phyloP scores from a whole-genome alignment of 2,888 invertebrate genomes.

The Coleophora flavipennella region DNA sequence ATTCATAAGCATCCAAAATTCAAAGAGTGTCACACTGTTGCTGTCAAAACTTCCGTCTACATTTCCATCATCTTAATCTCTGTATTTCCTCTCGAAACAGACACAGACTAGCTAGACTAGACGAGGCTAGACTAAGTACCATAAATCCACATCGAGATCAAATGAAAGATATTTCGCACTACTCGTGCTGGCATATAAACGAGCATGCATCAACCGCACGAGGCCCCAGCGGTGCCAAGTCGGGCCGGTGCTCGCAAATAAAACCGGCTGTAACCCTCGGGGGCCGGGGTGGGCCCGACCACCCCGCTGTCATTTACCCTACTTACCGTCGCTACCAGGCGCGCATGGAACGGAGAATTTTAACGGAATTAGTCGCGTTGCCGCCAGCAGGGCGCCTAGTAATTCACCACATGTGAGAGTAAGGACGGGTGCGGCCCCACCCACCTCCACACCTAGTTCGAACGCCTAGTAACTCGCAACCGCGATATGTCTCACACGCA shows the following conservation, averaged over 20 bases:
- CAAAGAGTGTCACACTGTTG: no score
- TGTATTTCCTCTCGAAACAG: no score
- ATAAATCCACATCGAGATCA: conserved; percentile 2
- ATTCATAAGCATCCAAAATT: no score
- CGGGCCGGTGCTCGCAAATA: conserved; percentile 27
- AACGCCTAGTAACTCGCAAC: conserved; percentile 52
- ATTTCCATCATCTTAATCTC: no score
- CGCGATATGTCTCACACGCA: conserved; percentile 59
- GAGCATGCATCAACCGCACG: conserved; percentile 23
- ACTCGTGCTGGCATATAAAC: not conserved
- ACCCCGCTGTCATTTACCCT: conserved; percentile 61
- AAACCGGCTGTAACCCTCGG: conserved; percentile 28
- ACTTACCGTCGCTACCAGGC: conserved; percentile 59
- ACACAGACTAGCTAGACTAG: no score
- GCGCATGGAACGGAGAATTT: conserved; percentile 64
- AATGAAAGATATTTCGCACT: not conserved
- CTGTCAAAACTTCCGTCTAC: no score
- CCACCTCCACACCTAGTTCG: conserved; percentile 55
- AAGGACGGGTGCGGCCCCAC: conserved; percentile 31
- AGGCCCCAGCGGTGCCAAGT: conserved; percentile 28
- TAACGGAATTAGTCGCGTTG: conserved; percentile 67
- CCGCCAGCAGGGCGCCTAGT: conserved; percentile 69
- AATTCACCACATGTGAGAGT: conserved; percentile 53
- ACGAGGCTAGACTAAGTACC: no score
- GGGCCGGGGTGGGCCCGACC: conserved; percentile 25